Base-by-base conservation (phyloP, 1,140 invertebrate genomes). In the Euborellia annulipes region DNA sequence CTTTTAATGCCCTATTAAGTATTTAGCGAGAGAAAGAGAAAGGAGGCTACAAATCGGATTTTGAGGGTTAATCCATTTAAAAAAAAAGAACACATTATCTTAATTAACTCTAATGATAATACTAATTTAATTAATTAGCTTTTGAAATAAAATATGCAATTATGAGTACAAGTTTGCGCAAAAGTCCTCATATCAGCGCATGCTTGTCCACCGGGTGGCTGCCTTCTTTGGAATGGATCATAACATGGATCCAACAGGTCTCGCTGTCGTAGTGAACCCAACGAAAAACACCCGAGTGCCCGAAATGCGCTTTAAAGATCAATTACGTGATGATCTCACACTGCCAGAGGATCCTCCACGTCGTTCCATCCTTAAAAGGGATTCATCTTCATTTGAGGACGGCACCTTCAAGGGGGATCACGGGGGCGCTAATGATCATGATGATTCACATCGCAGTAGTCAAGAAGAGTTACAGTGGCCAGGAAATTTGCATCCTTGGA, bases 141-240 rank as follows among this genome's bases (percentile, higher is more conserved):
- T n/a, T n/a, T n/a, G n/a, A n/a, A n/a, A n/a, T n/a, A n/a, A n/a
- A n/a, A n/a, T n/a, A n/a, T n/a, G n/a, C n/a, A n/a, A n/a, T n/a
- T n/a, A n/a, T n/a, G n/a, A n/a, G n/a, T n/a, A 82, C 49, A 86
- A 84, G 55, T 93, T 94, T 68, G 81, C 82, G 4, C 79, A 79
- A 56, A 87, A 90, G 80, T 87, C 86, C 34, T 92, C 89, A 34
- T 95, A 95, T 67, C 87, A 93, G 53, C 72, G 90, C 23, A 93
- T 96, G 89, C 64, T 96, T 49, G 87, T 94, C 4, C 91, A 95
- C 66, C 78, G 90, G 19, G 84, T 88, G 34, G 87, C 90, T 2
- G 85, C 87, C 34, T 89, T 85, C 57, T 94, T 93, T 63, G 86
- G 89, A 36, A 79, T 96, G 67, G 87, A 92, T 46, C 91, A 95